Percentiles rank a stretch among this genome's conserved stretches.
Conservation (phyloP, 2,797 vertebrate genomes). For the Dryobates pubescens region DNA sequence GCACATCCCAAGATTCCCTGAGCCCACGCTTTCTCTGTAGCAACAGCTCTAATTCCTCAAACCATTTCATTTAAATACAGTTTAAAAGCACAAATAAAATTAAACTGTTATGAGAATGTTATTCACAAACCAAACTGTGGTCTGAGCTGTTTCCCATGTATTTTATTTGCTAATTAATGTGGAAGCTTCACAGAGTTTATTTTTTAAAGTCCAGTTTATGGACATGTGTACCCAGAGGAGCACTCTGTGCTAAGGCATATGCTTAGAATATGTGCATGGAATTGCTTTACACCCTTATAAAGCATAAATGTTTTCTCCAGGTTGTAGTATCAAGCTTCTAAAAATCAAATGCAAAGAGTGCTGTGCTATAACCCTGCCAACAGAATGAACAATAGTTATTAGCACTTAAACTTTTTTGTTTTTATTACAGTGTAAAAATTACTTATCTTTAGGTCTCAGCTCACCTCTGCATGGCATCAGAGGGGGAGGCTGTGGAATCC, state of each 20-base stretch:
- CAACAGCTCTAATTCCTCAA: neutral
- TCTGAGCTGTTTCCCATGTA: neutral
- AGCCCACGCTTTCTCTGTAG: neutral
- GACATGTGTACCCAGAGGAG: neutral
- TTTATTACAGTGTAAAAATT: constrained; percentile 52
- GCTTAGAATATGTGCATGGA: neutral
- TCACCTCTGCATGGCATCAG: neutral
- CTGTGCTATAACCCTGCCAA: constrained; percentile 13
- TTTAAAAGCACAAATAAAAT: constrained; percentile 23
- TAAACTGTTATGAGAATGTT: neutral
- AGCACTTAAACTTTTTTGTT: constrained; percentile 13
- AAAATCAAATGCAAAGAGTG: neutral
- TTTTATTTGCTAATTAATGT: constrained; percentile 63
- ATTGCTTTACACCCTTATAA: constrained; percentile 30
- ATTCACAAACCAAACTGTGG: neutral
- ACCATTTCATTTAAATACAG: neutral
- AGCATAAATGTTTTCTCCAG: constrained; percentile 5
- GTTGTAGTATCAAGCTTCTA: neutral
- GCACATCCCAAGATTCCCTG: neutral
- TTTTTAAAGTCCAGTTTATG: constrained; percentile 34
- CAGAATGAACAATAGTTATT: constrained; percentile 12
- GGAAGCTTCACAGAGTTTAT: constrained; percentile 19
- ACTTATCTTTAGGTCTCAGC: constrained; percentile 3
- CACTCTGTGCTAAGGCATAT: neutral
- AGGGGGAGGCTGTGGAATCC: neutral